phyloP scores from a whole-genome alignment of 2,113 vertebrate genomes.

The Stomatorhinus ivindoensis region DNA sequence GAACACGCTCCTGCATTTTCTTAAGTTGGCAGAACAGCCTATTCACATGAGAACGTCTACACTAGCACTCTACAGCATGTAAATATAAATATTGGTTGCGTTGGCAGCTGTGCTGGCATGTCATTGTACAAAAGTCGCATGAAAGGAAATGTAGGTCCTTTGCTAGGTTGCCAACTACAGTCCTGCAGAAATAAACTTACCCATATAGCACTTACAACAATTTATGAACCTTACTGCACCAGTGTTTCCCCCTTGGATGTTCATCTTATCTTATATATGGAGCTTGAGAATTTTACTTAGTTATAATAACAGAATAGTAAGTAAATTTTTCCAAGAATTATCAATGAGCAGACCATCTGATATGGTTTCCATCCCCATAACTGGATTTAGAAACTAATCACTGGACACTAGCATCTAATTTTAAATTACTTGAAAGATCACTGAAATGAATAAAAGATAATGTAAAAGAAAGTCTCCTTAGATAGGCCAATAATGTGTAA shows the following conservation, averaged over 20 bases:
- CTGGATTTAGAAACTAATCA: background rate
- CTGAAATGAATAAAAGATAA: background rate
- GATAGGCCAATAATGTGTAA: background rate
- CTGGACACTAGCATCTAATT: background rate
- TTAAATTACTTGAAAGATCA: background rate
- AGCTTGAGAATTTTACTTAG: background rate
- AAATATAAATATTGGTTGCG: background rate
- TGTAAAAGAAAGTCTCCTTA: background rate
- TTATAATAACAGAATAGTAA: background rate
- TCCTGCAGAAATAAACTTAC: background rate
- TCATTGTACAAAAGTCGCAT: background rate
- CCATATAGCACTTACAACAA: background rate
- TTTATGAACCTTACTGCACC: background rate
- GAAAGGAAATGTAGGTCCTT: background rate
- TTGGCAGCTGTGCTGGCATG: conserved; percentile 1
- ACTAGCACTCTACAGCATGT: background rate
- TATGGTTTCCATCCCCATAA: background rate
- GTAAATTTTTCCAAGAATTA: background rate
- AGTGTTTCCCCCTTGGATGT: background rate
- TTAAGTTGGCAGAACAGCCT: background rate
- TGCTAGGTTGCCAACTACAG: background rate
- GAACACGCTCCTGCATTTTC: background rate
- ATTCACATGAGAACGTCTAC: background rate
- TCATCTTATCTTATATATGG: background rate
- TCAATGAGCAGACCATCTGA: background rate